Evolutionary conservation across 2,797 vertebrate genomes (phyloP), one percentile per base, ranked within the genome.

Genomic region (Lutjanus campechanus): DNA sequence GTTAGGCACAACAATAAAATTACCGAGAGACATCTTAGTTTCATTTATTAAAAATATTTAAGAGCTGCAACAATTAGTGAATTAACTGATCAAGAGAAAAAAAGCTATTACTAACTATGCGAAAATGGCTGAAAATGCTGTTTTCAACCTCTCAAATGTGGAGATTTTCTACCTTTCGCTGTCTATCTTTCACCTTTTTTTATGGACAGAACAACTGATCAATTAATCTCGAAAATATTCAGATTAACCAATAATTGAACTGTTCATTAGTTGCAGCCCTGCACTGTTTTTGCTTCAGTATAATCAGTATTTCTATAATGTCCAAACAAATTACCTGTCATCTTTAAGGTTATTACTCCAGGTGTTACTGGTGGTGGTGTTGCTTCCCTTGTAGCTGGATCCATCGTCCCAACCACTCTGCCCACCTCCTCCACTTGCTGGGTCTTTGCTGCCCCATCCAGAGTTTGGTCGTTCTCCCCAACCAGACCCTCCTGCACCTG

Each of bases 361-460:
- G 0, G 96, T 92, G 87, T 93, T 93, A 59, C 87, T 89, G 67
- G 66, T 91, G 77, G 75, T 88, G 71, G 79, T 89, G 74, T 80
- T 90, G 79, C 93, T 96, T 82, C 94, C 93, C 91, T 94, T 96
- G 94, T 96, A 97, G 83, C 82, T 85, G 91, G 96, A 94, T 84
- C 96, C 96, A 79, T 97, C 96, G 58, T 97, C 96, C 97, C 97
- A 97, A 76, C 96, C 88, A 81, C 96, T 96, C 87, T 97, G 96
- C 82, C 94, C 91, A 95, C 95, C 85, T 95, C 96, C 95, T 69
- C 88, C 91, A 5, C 81, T 76, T 0, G 91, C 88, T 66, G 96
- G 93, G 92, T 85, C 95, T 96, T 98, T 98, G 95, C 90, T 93
- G 88, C 98, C 97, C 98, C 97, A 99, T 69, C 97, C 95, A 78